Evolutionary conservation across 2,113 vertebrate genomes (phyloP).

Genomic region (Speoplatyrhinus poulsoni): DNA sequence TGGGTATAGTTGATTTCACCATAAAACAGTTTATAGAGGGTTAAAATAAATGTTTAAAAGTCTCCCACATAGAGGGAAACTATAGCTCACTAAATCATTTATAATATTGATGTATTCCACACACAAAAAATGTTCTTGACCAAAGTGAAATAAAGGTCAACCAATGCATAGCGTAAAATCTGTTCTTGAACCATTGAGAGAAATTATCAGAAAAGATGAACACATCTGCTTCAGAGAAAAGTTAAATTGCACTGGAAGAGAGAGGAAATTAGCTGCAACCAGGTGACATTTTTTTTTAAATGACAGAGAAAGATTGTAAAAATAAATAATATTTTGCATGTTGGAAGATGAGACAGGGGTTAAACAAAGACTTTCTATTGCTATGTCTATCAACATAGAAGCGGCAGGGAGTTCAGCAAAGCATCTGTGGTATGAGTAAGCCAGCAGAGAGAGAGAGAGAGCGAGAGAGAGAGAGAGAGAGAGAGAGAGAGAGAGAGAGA

Average conservation of each 20-base stretch:
- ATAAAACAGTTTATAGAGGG: no score
- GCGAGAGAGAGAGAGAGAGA: neutral
- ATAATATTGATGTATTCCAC: neutral
- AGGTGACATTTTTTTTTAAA: neutral
- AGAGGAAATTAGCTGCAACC: no score
- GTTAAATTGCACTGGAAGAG: no score
- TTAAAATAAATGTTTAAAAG: no score
- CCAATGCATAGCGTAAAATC: no score
- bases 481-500: neutral
- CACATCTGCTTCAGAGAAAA: no score
- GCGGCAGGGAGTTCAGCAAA: neutral
- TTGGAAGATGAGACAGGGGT: no score
- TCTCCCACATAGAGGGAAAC: no score
- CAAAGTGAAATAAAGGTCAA: neutral
- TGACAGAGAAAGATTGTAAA: neutral
- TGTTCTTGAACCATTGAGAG: no score
- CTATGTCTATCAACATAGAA: neutral
- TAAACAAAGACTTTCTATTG: neutral
- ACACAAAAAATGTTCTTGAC: neutral
- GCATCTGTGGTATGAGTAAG: constrained; percentile 16
- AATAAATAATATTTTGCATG: neutral
- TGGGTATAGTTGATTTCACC: no score
- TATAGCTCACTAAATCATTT: no score
- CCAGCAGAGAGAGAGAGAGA: neutral
- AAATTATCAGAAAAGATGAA: no score